Evolutionary conservation across 2,797 vertebrate species (phyloP).

Genomic region (Epinephelus coioides): DNA sequence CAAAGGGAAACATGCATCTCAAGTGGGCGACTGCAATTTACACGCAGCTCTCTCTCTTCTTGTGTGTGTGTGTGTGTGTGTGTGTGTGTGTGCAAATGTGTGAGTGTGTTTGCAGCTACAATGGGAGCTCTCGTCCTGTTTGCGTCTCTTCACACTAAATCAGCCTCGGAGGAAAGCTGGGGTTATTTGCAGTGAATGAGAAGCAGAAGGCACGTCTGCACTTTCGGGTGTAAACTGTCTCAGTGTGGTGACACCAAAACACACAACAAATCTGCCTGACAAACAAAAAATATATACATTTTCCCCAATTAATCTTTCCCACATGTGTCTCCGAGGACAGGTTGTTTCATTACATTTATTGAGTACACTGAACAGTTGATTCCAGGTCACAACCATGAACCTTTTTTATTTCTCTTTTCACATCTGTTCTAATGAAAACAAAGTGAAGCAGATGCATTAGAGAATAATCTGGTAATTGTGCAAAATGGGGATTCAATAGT

Average conservation of each 20-base stretch:
- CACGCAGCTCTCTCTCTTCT: conserved; percentile 43
- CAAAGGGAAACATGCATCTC: conserved; percentile 82
- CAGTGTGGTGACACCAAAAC: conserved; percentile 14
- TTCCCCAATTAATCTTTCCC: conserved; percentile 16
- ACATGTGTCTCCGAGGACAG: not conserved
- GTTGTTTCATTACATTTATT: conserved; percentile 9
- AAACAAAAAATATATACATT: conserved; percentile 34
- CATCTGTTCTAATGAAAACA: not conserved
- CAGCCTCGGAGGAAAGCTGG: conserved; percentile 45
- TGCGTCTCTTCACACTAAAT: conserved; percentile 71
- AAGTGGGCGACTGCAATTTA: conserved; percentile 77
- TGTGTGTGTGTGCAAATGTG: conserved; percentile 30
- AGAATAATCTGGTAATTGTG: not conserved
- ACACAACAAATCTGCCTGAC: conserved; percentile 31
- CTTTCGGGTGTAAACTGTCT: conserved; percentile 60
- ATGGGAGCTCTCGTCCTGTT: conserved; percentile 63
- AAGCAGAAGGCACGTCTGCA: conserved; percentile 65
- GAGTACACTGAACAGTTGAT: not conserved
- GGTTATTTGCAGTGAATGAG: conserved; percentile 66
- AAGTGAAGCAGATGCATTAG: not conserved
- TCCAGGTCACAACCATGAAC: conserved; percentile 4
- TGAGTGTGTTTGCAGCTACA: conserved; percentile 40
- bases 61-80: conserved; percentile 23
- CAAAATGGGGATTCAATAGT: not conserved
- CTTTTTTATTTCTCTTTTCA: conserved; percentile 4